These are phyloP conservation scores for Daubentonia madagascariensis DNA, from an alignment of 2,113 vertebrate species.

Conservation along the genomic window DNA sequence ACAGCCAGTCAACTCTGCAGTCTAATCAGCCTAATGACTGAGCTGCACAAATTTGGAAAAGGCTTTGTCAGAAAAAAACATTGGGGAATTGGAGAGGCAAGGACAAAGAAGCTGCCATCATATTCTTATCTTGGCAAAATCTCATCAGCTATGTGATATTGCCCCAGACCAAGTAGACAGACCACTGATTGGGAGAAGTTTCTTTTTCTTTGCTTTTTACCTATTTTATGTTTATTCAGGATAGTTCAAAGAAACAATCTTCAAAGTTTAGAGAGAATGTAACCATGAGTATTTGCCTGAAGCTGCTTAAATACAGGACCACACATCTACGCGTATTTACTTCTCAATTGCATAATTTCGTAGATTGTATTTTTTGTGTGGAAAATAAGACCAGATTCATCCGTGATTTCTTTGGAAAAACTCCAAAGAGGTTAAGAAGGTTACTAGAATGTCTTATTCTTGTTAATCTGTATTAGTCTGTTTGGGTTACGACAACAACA, in stretches of 20 bases:
- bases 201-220: background rate
- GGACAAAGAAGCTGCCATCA: background rate
- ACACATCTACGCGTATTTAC: background rate
- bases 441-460: background rate
- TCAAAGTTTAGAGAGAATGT: background rate
- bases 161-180: background rate
- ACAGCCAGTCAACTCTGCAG: background rate
- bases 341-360: background rate
- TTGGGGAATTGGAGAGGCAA: no score
- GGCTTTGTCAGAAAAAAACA: background rate
- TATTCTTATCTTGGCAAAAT: background rate
- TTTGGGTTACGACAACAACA: background rate
- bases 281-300: background rate
- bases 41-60: background rate
- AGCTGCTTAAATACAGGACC: background rate
- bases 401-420: background rate
- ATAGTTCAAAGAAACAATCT: background rate
- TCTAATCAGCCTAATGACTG: background rate
- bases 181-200: background rate
- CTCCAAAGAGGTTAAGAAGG: background rate
- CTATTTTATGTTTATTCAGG: background rate
- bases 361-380: background rate
- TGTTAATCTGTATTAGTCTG: background rate
- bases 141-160: background rate
- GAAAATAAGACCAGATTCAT: background rate